A percentile compares a stretch with the other conserved stretches of the same genome.
Evolutionary conservation across 2,888 invertebrate genomes (phyloP).

Genomic region (Congeria kusceri): DNA sequence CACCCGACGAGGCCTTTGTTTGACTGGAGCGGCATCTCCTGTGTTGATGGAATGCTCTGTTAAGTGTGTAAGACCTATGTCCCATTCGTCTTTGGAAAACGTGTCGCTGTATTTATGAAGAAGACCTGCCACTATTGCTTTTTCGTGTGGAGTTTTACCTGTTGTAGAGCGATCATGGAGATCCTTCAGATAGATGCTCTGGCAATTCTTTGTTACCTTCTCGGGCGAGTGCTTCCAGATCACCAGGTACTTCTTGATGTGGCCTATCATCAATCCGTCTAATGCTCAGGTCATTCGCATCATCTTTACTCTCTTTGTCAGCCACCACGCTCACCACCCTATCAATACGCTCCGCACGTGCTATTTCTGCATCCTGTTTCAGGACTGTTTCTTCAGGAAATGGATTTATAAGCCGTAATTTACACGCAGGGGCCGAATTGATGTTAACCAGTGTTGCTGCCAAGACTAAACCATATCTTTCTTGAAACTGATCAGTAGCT

Average conservation of each 20-base stretch:
- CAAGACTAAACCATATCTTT: too few relatives aligned
- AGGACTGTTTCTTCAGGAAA: too few relatives aligned
- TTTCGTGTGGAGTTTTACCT: conserved; percentile 9
- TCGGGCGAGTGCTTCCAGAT: not conserved
- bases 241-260: too few relatives aligned
- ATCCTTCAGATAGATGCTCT: conserved; percentile 6
- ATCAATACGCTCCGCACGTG: too few relatives aligned
- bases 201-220: not conserved
- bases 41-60: conserved; percentile 48
- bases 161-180: not conserved
- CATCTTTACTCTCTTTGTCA: conserved; percentile 5
- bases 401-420: too few relatives aligned
- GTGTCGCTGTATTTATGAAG: conserved; percentile 19
- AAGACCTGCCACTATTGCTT: conserved; percentile 18
- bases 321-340: not conserved
- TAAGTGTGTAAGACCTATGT: conserved; percentile 38
- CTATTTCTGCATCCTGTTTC: too few relatives aligned
- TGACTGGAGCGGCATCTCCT: conserved; percentile 46
- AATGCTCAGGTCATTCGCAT: conserved; percentile 5
- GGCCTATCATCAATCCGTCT: conserved; percentile 3
- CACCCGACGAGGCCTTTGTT: conserved; percentile 40
- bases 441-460: too few relatives aligned
- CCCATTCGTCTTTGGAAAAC: conserved; percentile 46
- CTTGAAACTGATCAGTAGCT: too few relatives aligned
- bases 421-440: too few relatives aligned